phyloP scores from a whole-genome alignment of 2,797 vertebrate species.

The Sternotherus odoratus region DNA sequence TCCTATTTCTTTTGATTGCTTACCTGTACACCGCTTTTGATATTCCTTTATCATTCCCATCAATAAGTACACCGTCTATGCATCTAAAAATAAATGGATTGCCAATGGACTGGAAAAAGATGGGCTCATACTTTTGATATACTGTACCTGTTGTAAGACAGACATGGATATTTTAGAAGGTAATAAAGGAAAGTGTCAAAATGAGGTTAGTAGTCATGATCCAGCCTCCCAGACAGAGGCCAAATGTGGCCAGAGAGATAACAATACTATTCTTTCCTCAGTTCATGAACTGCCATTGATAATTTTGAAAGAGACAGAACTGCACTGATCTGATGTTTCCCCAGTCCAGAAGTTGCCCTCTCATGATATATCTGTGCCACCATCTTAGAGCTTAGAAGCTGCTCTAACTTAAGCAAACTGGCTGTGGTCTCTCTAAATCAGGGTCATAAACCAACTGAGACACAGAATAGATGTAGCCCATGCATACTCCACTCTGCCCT shows the following conservation, averaged over 20 bases:
- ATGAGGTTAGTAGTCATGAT: accelerated
- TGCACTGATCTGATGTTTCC: not conserved
- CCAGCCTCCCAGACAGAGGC: not conserved
- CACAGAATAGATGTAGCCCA: not conserved
- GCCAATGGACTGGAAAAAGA: slow-evolving; percentile 94
- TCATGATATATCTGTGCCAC: not conserved
- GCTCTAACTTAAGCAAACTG: not conserved
- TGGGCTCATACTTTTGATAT: slow-evolving; percentile 91
- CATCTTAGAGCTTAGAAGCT: not conserved
- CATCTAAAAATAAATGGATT: slow-evolving; percentile 96
- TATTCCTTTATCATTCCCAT: slow-evolving; percentile 93
- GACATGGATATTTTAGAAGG: slow-evolving; percentile 46
- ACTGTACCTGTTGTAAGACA: slow-evolving; percentile 86
- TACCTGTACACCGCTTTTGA: slow-evolving; percentile 92
- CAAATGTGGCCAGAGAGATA: accelerated
- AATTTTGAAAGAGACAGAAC: not conserved
- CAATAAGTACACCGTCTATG: slow-evolving; percentile 91
- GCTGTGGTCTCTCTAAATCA: not conserved
- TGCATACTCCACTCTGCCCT: not conserved
- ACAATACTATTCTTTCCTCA: not conserved
- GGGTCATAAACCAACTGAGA: not conserved
- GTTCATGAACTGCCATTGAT: not conserved
- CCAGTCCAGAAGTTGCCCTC: not conserved
- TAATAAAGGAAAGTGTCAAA: not conserved
- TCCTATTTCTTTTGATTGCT: slow-evolving; percentile 8